These are phyloP conservation scores for Clarias platycephalus DNA, from an alignment of 2,797 vertebrate species.

Conservation along the genomic window DNA sequence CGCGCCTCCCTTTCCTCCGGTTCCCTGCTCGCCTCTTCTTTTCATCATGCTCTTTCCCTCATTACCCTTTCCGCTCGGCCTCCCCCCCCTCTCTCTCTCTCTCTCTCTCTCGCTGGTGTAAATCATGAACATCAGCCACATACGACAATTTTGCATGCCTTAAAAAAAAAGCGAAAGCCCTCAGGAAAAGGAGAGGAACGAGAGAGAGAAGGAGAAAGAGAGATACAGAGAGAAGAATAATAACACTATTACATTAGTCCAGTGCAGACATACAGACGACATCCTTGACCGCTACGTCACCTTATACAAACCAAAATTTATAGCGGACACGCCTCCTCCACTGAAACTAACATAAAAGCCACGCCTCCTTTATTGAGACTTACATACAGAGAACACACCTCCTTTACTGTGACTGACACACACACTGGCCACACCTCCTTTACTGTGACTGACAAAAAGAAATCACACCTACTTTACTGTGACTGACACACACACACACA, in stretches of 20 bases:
- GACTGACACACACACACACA: too few relatives aligned
- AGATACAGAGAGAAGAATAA: conserved; percentile 31
- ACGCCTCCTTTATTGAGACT: neutral
- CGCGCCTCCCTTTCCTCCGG: conserved; percentile 4
- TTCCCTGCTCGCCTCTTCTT: conserved; percentile 13
- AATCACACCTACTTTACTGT: too few relatives aligned
- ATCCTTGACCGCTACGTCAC: conserved; percentile 11
- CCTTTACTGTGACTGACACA: neutral
- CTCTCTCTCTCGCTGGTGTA: conserved; percentile 28
- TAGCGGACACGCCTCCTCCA: neutral
- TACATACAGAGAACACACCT: neutral
- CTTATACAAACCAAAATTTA: neutral
- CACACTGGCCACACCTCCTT: neutral
- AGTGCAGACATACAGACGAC: conserved; percentile 10
- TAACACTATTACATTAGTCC: conserved; percentile 33
- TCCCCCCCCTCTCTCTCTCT: conserved; percentile 26
- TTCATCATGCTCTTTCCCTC: conserved; percentile 13
- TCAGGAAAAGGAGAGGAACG: neutral
- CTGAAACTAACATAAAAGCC: neutral
- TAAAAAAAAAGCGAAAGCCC: conserved; percentile 18
- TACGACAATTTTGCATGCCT: conserved; percentile 49
- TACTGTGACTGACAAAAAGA: neutral
- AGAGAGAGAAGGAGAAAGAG: neutral
- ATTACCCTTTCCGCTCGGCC: conserved; percentile 31
- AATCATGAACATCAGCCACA: conserved; percentile 53